Conservation (phyloP, 2,888 invertebrate species). For the Tiphia femorata region DNA sequence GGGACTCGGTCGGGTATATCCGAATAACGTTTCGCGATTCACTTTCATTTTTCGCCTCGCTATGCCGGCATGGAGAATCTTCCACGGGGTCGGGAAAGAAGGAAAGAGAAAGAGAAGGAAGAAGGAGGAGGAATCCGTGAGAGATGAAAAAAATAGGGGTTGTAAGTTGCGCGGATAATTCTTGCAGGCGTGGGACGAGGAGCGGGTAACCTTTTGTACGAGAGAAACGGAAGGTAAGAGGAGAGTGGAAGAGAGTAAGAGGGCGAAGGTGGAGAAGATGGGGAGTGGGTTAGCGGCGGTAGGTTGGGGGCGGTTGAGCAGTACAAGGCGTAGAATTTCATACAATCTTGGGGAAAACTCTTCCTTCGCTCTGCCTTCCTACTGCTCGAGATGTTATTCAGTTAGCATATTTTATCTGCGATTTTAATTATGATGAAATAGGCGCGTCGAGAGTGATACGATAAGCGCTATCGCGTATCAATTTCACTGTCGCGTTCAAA, state of each 20-base stretch:
- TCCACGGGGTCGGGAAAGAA: constrained; percentile 11
- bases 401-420: constrained; percentile 2
- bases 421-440: constrained; percentile 9
- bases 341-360: constrained; percentile 57
- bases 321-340: constrained; percentile 60
- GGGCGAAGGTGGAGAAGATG: constrained; percentile 22
- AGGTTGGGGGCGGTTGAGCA: constrained; percentile 38
- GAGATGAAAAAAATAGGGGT: constrained; percentile 50
- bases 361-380: constrained; percentile 20
- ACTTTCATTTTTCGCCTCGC: constrained; percentile 39
- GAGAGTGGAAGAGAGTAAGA: constrained; percentile 29
- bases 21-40: constrained; percentile 55
- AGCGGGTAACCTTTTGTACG: constrained; percentile 38
- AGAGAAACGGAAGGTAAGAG: constrained; percentile 25
- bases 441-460: background rate
- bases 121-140: constrained; percentile 32
- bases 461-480: background rate
- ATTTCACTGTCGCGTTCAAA: background rate
- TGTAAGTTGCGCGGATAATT: constrained; percentile 59
- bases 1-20: no score
- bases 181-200: constrained; percentile 40
- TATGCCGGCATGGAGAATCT: constrained; percentile 21
- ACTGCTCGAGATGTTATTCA: constrained; percentile 1
- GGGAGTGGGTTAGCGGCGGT: constrained; percentile 15
- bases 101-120: constrained; percentile 10